A percentile compares a stretch with the other conserved stretches of the same genome.
phyloP scores from a whole-genome alignment of 2,888 invertebrate genomes.

The Labia minor region DNA sequence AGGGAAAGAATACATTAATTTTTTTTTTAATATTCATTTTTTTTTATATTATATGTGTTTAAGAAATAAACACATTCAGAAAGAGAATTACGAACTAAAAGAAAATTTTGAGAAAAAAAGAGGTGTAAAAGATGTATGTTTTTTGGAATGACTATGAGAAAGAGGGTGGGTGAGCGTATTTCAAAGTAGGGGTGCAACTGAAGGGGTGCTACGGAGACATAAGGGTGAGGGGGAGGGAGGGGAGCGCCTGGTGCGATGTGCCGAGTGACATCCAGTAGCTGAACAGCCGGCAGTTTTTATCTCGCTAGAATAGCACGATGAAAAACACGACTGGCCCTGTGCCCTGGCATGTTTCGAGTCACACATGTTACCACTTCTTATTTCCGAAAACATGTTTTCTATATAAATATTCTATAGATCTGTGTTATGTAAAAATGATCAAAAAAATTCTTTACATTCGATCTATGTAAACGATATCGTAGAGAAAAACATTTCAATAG shows the following conservation, averaged over 20 bases:
- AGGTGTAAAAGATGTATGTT: no score
- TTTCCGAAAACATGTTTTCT: conserved; percentile 8
- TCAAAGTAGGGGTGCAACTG: not conserved
- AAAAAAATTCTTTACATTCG: no score
- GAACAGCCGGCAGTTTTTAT: conserved; percentile 3
- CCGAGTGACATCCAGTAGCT: not conserved
- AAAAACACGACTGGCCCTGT: conserved; percentile 8
- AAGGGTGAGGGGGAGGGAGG: not conserved
- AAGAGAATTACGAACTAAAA: no score
- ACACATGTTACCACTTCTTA: conserved; percentile 8
- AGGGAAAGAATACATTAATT: no score
- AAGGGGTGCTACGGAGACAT: not conserved
- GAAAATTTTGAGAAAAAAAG: no score
- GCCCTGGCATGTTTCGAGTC: not conserved
- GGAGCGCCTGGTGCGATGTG: not conserved
- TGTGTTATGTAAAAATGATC: no score
- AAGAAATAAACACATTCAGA: no score
- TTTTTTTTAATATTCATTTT: no score
- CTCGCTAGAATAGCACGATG: not conserved
- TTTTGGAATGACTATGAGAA: no score
- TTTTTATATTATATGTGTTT: no score
- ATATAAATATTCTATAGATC: not conserved
- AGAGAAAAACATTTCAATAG: no score
- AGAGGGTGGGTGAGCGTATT: not conserved
- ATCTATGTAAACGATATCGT: no score